phyloP scores from a whole-genome alignment of 2,113 vertebrate species.

The Dunckerocampus dactyliophorus region DNA sequence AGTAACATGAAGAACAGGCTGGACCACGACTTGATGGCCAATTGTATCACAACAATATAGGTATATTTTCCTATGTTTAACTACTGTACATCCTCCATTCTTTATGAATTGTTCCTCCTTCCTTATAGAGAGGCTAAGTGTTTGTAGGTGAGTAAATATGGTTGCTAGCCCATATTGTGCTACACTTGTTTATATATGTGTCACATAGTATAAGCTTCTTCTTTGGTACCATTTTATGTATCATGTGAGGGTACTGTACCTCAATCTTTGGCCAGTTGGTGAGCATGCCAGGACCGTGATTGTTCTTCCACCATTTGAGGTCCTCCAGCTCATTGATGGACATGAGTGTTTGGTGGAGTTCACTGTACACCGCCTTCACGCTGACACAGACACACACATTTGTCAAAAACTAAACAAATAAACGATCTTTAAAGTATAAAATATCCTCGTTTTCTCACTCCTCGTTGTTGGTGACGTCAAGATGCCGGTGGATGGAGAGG shows the following conservation, averaged over 20 bases:
- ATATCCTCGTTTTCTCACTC: constrained; percentile 52
- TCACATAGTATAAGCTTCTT: background rate
- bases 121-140: too few species aligned
- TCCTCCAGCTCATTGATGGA: constrained; percentile 76
- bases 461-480: constrained; percentile 79
- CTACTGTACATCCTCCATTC: too few species aligned
- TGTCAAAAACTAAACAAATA: background rate
- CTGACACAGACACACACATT: constrained; percentile 47
- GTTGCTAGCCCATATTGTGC: background rate
- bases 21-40: too few species aligned
- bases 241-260: constrained; percentile 41
- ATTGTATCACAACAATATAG: too few species aligned
- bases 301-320: constrained; percentile 80
- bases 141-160: too few species aligned
- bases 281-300: constrained; percentile 77
- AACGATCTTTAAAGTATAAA: background rate
- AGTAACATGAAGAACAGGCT: too few species aligned
- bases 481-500: constrained; percentile 78
- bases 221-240: background rate
- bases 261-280: constrained; percentile 79
- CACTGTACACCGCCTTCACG: constrained; percentile 75
- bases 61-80: too few species aligned
- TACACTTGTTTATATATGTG: background rate
- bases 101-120: too few species aligned
- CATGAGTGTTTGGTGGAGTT: constrained; percentile 77